A percentile compares a stretch with the other conserved stretches of the same genome.
Conservation (phyloP, 2,113 vertebrate genomes). For the Colossoma macropomum region DNA sequence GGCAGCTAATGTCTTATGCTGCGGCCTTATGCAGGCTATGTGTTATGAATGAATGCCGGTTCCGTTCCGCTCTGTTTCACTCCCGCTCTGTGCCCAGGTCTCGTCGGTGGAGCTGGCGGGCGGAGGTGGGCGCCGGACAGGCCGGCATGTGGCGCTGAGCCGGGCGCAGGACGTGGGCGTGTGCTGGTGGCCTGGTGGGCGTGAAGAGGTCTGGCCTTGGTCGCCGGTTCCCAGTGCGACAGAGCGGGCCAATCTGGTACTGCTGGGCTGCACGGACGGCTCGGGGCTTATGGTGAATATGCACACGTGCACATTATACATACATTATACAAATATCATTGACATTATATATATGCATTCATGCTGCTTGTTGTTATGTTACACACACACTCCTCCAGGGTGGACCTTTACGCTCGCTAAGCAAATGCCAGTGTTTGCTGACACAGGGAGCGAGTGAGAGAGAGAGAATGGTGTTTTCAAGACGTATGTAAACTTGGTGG, state of each 20-base stretch:
- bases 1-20: conserved; percentile 7
- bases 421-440: background rate
- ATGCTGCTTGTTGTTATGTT: background rate
- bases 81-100: conserved; percentile 74
- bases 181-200: conserved; percentile 88
- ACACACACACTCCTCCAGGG: conserved; percentile 3
- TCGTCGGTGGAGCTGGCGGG: conserved; percentile 81
- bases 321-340: background rate
- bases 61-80: background rate
- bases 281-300: conserved; percentile 85
- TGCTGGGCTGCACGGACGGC: conserved; percentile 80
- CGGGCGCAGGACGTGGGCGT: conserved; percentile 81
- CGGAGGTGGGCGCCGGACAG: conserved; percentile 72
- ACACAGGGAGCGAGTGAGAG: background rate
- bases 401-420: background rate
- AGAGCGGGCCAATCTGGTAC: conserved; percentile 86
- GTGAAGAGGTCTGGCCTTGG: conserved; percentile 88
- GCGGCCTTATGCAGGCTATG: conserved; percentile 13
- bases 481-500: conserved; percentile 19
- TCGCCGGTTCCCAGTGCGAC: conserved; percentile 79
- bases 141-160: conserved; percentile 81
- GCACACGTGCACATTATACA: background rate
- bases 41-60: conserved; percentile 16
- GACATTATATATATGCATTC: background rate
- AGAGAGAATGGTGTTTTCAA: background rate